Conservation (phyloP, 2,888 invertebrate genomes). For the Ptychoptera albimana region DNA sequence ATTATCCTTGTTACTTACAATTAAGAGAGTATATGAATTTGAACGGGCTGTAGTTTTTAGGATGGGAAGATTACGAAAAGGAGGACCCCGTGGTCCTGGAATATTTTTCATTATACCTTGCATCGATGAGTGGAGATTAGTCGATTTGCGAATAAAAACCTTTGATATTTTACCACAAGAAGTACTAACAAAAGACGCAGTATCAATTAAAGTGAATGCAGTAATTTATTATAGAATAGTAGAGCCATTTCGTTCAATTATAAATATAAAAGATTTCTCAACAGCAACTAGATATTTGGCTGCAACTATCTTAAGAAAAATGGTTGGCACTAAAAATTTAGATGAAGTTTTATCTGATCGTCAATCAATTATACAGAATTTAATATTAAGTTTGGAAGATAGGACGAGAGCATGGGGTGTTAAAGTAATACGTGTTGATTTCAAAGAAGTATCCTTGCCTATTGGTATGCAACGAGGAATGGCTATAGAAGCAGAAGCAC, state of each 20-base stretch:
- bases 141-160: constrained; percentile 42
- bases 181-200: constrained; percentile 71
- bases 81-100: constrained; percentile 37
- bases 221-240: constrained; percentile 65
- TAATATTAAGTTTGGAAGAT: constrained; percentile 44
- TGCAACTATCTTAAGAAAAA: constrained; percentile 71
- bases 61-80: constrained; percentile 32
- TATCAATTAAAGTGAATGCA: constrained; percentile 83
- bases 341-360: constrained; percentile 83
- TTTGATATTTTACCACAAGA: constrained; percentile 49
- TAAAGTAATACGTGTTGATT: too few relatives aligned
- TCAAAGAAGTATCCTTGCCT: too few relatives aligned
- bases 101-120: constrained; percentile 45
- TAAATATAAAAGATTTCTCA: constrained; percentile 38
- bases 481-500: too few relatives aligned
- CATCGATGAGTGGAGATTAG: constrained; percentile 36
- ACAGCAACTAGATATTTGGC: constrained; percentile 63
- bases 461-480: too few relatives aligned
- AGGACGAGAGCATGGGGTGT: too few relatives aligned
- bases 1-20: constrained; percentile 17
- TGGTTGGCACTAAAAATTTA: constrained; percentile 75
- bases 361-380: constrained; percentile 71
- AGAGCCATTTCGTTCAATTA: constrained; percentile 54
- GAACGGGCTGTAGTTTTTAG: constrained; percentile 45
- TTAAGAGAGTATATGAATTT: constrained; percentile 37